Conservation (phyloP, 2,888 invertebrate genomes). For the Alcis repandata region DNA sequence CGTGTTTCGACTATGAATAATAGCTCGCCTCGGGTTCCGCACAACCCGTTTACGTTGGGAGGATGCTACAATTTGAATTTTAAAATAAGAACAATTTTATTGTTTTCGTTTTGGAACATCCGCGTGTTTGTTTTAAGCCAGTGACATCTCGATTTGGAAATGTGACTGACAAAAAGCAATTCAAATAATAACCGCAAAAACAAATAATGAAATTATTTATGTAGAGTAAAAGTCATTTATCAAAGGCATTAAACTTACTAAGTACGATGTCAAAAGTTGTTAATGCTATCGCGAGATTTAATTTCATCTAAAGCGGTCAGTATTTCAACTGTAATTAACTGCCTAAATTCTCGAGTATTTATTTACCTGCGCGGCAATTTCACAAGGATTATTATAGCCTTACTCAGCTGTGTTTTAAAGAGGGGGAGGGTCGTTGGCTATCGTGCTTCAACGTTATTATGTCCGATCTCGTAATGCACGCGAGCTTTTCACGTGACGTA, state of each 20-base stretch:
- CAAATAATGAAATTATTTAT: too few species aligned
- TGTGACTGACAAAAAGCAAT: neutral
- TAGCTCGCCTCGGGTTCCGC: slow-evolving; percentile 55
- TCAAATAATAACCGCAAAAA: too few species aligned
- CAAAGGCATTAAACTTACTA: neutral
- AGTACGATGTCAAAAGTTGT: neutral
- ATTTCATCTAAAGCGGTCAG: slow-evolving; percentile 46
- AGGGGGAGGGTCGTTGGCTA: slow-evolving; percentile 54
- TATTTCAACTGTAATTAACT: slow-evolving; percentile 52
- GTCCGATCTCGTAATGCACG: slow-evolving; percentile 73
- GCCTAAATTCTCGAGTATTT: slow-evolving; percentile 49
- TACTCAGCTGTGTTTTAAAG: slow-evolving; percentile 14
- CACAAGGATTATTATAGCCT: slow-evolving; percentile 63
- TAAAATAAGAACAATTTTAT: slow-evolving; percentile 60
- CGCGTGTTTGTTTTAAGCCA: slow-evolving; percentile 36
- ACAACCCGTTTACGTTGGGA: slow-evolving; percentile 47
- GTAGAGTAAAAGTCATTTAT: too few species aligned
- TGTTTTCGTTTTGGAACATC: slow-evolving; percentile 42
- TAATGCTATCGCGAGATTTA: slow-evolving; percentile 23
- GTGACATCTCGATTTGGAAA: slow-evolving; percentile 31
- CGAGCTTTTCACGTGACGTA: slow-evolving; percentile 66
- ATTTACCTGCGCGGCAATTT: slow-evolving; percentile 52
- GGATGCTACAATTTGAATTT: slow-evolving; percentile 63
- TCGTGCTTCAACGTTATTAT: slow-evolving; percentile 75
- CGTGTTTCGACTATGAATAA: slow-evolving; percentile 76